A percentile compares a stretch with the other conserved stretches of the same genome.
These are phyloP conservation scores for Pollenia griseotomentosa DNA, from an alignment of 2,888 invertebrate genomes.

Conservation along the genomic window DNA sequence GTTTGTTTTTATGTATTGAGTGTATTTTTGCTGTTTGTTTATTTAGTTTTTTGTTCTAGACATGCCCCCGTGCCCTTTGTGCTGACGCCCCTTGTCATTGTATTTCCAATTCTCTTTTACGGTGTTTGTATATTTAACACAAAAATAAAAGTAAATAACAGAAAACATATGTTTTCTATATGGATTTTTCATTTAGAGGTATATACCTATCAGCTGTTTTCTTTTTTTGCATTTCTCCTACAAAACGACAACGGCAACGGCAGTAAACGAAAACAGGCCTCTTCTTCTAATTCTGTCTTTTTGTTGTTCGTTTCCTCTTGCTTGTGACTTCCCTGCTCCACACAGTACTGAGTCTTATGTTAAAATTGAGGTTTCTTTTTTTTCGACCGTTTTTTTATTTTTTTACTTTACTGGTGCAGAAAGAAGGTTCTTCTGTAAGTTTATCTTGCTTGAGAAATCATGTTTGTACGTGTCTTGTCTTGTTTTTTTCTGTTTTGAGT, in stretches of 20 bases:
- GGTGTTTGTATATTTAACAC: constrained; percentile 37
- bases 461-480: constrained; percentile 72
- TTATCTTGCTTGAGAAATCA: constrained; percentile 71
- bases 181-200: constrained; percentile 44
- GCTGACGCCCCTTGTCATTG: neutral
- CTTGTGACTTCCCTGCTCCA: constrained; percentile 6
- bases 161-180: constrained; percentile 70
- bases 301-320: constrained; percentile 55
- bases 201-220: constrained; percentile 70
- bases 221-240: constrained; percentile 54
- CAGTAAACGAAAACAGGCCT: constrained; percentile 56
- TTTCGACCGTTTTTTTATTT: constrained; percentile 12
- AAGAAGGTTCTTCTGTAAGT: constrained; percentile 57
- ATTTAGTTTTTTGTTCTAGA: constrained; percentile 16
- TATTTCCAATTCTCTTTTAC: neutral
- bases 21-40: constrained; percentile 22
- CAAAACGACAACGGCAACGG: constrained; percentile 24
- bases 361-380: constrained; percentile 46
- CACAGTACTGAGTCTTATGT: constrained; percentile 30
- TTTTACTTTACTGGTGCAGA: constrained; percentile 42
- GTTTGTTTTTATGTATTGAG: constrained; percentile 5
- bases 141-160: constrained; percentile 55
- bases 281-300: constrained; percentile 62
- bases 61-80: neutral
- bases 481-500: constrained; percentile 48